Evolutionary conservation across 2,113 vertebrate species (phyloP).

Genomic region (Lepus timidus): DNA sequence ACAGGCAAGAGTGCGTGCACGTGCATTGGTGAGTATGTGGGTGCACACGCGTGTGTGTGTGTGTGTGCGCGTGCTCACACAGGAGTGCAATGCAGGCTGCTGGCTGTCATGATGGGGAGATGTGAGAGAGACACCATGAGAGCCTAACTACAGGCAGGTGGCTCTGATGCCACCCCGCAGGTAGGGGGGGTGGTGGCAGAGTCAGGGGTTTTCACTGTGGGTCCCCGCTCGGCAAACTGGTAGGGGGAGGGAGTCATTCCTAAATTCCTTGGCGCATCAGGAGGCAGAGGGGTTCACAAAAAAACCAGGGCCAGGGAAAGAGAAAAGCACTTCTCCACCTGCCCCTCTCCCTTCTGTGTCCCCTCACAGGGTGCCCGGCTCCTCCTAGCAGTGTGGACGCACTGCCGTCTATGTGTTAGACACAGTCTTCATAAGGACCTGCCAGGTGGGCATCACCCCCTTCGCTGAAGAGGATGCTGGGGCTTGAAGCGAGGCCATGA

Average conservation of each 20-base stretch:
- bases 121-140: too few species aligned
- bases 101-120: background rate
- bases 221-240: background rate
- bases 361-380: rapidly evolving
- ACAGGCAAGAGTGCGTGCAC: background rate
- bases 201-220: background rate
- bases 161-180: background rate
- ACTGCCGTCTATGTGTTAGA: rapidly evolving
- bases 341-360: too few species aligned
- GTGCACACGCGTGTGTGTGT: background rate
- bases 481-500: background rate
- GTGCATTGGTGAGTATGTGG: background rate
- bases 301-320: background rate
- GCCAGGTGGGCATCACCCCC: background rate
- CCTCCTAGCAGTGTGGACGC: background rate
- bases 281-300: rapidly evolving
- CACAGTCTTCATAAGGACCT: background rate
- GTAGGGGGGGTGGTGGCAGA: too few species aligned
- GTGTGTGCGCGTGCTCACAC: too few species aligned
- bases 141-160: background rate
- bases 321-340: rapidly evolving
- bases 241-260: background rate
- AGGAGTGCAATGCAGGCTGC: background rate
- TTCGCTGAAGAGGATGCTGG: background rate
- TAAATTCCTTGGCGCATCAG: background rate